A percentile compares a stretch with the other conserved stretches of the same genome.
phyloP scores from a whole-genome alignment of 2,888 invertebrate genomes.

The Rugalucina vietnamica region DNA sequence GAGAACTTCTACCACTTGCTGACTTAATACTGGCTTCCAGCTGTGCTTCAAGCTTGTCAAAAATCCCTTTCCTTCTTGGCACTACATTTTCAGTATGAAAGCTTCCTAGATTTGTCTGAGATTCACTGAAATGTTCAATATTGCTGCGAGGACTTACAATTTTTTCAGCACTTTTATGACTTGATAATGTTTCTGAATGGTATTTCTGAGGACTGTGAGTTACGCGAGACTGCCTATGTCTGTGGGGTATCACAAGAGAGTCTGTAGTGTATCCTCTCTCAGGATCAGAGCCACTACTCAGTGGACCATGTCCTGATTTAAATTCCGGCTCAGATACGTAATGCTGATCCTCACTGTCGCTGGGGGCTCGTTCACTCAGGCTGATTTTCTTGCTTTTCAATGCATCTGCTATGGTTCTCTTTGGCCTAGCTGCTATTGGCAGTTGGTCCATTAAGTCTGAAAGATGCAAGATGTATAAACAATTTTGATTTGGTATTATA shows the following conservation, averaged over 20 bases:
- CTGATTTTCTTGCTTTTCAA: slow-evolving; percentile 16
- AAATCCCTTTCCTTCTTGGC: background rate
- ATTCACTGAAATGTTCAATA: background rate
- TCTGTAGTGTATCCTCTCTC: slow-evolving; percentile 34
- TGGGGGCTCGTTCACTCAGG: background rate
- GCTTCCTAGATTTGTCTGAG: background rate
- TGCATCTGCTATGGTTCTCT: slow-evolving; percentile 19
- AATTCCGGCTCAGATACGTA: background rate
- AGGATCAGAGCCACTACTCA: background rate
- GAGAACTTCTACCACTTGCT: background rate
- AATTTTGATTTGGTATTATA: background rate
- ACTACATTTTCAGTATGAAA: background rate
- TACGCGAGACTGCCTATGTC: background rate
- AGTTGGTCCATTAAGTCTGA: background rate
- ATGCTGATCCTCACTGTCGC: background rate
- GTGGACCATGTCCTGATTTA: background rate
- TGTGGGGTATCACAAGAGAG: background rate
- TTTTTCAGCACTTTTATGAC: background rate
- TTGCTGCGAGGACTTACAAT: background rate
- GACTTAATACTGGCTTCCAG: background rate
- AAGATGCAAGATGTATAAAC: background rate
- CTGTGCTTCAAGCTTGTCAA: background rate
- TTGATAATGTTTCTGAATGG: background rate
- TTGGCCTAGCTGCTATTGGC: background rate
- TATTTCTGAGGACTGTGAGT: background rate